Evolutionary conservation across 2,797 vertebrate genomes (phyloP).

Genomic region (Phaenicophaeus curvirostris): DNA sequence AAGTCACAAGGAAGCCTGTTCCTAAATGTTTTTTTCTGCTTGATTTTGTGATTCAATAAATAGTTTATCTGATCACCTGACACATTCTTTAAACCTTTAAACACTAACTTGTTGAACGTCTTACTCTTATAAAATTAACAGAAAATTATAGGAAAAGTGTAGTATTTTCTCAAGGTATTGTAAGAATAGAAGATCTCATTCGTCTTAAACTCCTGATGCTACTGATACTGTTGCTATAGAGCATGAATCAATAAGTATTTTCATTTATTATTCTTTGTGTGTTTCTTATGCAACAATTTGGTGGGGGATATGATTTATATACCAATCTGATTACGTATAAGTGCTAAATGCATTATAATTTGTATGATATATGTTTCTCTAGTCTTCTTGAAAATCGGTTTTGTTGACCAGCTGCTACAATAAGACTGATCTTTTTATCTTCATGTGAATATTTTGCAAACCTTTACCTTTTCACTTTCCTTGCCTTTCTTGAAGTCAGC

Average conservation of each 20-base stretch:
- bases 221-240: background rate
- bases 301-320: background rate
- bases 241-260: background rate
- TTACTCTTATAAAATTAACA: background rate
- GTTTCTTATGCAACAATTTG: background rate
- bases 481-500: background rate
- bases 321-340: background rate
- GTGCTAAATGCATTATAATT: background rate
- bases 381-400: background rate
- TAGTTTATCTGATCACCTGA: background rate
- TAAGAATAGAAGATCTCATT: background rate
- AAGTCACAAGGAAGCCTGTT: background rate
- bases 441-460: background rate
- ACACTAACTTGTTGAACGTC: background rate
- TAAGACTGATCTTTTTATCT: background rate
- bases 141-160: background rate
- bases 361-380: background rate
- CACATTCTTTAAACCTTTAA: background rate
- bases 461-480: background rate
- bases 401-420: background rate
- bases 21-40: background rate
- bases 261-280: background rate
- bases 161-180: background rate
- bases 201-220: background rate
- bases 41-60: background rate